Evolutionary conservation across 2,113 vertebrate species (phyloP).

Genomic region (Amazona guildingii): DNA sequence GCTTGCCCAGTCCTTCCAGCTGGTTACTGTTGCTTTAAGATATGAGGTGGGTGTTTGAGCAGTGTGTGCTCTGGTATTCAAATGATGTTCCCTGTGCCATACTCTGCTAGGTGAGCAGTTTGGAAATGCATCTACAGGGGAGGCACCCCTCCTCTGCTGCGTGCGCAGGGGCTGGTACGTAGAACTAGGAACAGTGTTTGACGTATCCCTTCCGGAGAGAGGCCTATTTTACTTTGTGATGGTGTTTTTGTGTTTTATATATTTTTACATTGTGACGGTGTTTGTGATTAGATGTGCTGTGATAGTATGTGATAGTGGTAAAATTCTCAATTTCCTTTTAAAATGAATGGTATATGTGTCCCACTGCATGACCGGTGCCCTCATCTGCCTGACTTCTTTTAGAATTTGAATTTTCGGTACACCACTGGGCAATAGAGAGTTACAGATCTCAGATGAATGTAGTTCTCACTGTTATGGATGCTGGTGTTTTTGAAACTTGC

Average conservation of each 20-base stretch:
- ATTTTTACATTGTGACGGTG: not conserved
- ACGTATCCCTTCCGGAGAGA: not conserved
- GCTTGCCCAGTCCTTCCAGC: not conserved
- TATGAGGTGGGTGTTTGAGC: not conserved
- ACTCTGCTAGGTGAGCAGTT: not conserved
- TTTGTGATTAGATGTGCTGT: not conserved
- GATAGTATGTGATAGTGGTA: not conserved
- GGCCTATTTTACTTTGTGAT: not conserved
- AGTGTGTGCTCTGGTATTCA: not conserved
- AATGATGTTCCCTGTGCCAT: not conserved
- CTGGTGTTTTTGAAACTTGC: not conserved
- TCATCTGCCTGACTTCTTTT: not conserved
- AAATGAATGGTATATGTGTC: not conserved
- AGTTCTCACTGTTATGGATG: not conserved
- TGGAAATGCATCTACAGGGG: not conserved
- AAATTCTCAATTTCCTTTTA: not conserved
- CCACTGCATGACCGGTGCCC: not conserved
- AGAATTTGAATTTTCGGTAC: not conserved
- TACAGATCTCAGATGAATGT: not conserved
- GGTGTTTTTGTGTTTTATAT: not conserved
- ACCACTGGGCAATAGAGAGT: not conserved
- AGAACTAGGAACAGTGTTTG: not conserved
- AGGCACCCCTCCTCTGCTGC: not conserved
- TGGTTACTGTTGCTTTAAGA: not conserved
- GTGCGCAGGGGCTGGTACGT: rapidly evolving